These are phyloP conservation scores for Scarus forsteni DNA, from an alignment of 2,797 vertebrate genomes.

Conservation along the genomic window DNA sequence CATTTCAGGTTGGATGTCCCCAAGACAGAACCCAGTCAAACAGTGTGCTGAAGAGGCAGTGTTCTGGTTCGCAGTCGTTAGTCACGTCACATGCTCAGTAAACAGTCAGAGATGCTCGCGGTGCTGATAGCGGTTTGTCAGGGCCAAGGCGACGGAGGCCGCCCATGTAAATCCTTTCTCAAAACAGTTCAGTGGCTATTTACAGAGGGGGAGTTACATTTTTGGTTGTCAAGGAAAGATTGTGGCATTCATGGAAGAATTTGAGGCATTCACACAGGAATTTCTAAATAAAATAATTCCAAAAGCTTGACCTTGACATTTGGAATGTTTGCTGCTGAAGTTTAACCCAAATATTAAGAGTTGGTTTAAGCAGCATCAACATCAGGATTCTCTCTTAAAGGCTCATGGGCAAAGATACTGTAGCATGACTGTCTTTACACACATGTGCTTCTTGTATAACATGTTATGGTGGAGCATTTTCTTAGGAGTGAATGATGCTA, in stretches of 20 bases:
- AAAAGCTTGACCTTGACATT: not conserved
- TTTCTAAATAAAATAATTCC: not conserved
- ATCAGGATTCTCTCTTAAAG: too few relatives aligned
- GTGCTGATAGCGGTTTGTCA: conserved; percentile 40
- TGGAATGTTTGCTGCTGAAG: not conserved
- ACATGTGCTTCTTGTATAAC: too few relatives aligned
- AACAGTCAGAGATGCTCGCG: conserved; percentile 35
- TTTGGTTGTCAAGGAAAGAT: conserved; percentile 7
- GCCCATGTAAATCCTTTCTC: conserved; percentile 24
- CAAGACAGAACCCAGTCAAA: conserved; percentile 13
- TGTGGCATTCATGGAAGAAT: not conserved
- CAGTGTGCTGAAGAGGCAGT: conserved; percentile 24
- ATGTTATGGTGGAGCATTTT: too few relatives aligned
- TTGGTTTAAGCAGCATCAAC: too few relatives aligned
- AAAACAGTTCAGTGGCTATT: conserved; percentile 17
- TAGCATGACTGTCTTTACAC: too few relatives aligned
- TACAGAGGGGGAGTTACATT: not conserved
- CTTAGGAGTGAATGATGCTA: too few relatives aligned
- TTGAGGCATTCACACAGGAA: not conserved
- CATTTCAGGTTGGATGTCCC: conserved; percentile 27
- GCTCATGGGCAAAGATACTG: too few relatives aligned
- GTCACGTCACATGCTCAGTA: conserved; percentile 46
- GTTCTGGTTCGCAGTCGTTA: conserved; percentile 46
- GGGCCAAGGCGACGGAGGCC: conserved; percentile 15
- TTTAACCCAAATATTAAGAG: not conserved